A percentile compares a stretch with the other conserved stretches of the same genome.
These are phyloP conservation scores for Papilio dardanus DNA, from an alignment of 1,140 invertebrate genomes.

Conservation along the genomic window DNA sequence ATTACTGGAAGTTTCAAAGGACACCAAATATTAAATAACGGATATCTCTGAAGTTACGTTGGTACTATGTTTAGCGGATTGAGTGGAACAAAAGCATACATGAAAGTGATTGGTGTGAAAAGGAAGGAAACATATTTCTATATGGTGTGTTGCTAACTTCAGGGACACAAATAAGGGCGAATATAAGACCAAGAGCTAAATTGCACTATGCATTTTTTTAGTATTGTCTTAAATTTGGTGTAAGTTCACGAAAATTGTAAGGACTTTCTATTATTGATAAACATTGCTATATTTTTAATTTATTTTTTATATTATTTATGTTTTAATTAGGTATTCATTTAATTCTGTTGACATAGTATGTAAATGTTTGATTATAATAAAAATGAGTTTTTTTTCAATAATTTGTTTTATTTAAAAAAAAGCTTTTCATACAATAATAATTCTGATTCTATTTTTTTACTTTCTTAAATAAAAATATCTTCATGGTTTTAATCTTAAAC, in stretches of 20 bases:
- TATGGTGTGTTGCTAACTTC: neutral
- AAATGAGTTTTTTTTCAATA: conserved; percentile 28
- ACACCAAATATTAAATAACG: neutral
- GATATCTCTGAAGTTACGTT: neutral
- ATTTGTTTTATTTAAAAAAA: neutral
- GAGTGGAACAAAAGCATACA: neutral
- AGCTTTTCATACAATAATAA: neutral
- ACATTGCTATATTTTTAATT: neutral
- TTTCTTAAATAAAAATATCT: neutral
- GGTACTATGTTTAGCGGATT: neutral
- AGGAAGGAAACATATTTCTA: neutral
- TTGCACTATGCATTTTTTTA: neutral
- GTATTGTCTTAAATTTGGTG: neutral
- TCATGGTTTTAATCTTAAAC: neutral
- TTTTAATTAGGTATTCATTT: neutral
- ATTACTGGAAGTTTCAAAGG: conserved; percentile 10
- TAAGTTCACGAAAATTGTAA: neutral
- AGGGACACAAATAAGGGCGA: neutral
- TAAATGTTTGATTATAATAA: conserved; percentile 35
- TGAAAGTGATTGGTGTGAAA: neutral
- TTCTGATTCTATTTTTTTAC: neutral
- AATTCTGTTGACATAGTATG: conserved; percentile 25
- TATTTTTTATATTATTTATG: conserved; percentile 1
- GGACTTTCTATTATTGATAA: neutral
- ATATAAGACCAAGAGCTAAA: neutral